These are phyloP conservation scores for Sebastiscus tertius DNA, from an alignment of 2,797 vertebrate genomes.

Conservation along the genomic window DNA sequence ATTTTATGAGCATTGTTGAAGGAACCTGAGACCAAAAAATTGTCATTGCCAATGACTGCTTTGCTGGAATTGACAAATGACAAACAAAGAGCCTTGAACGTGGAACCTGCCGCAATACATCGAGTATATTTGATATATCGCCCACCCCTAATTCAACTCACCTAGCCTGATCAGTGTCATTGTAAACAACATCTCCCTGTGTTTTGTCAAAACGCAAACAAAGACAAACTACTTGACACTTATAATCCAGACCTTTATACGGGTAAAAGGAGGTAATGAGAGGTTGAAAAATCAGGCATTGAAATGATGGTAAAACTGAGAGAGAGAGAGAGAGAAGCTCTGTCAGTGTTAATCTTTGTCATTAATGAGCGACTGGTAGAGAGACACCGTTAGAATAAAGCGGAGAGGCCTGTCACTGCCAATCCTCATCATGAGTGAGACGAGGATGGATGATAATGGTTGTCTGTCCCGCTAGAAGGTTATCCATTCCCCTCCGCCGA, in stretches of 20 bases:
- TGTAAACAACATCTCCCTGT: background rate
- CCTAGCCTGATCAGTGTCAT: background rate
- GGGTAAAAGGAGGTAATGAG: background rate
- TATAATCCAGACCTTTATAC: background rate
- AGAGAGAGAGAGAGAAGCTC: background rate
- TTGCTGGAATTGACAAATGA: no score
- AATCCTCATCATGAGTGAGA: slow-evolving; percentile 14
- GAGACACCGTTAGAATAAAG: background rate
- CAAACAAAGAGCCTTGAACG: no score
- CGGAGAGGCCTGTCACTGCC: slow-evolving; percentile 22
- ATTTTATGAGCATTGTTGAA: no score
- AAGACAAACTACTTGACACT: background rate
- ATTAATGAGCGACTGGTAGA: slow-evolving; percentile 12
- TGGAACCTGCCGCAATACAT: no score
- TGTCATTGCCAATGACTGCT: no score
- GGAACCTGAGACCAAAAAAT: no score
- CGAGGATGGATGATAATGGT: slow-evolving; percentile 19
- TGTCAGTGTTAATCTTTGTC: slow-evolving; percentile 16
- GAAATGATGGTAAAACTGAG: background rate
- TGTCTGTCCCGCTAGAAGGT: slow-evolving; percentile 12
- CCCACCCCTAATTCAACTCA: background rate
- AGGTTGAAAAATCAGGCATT: background rate
- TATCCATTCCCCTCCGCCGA: slow-evolving; percentile 6
- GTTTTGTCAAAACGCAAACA: background rate
- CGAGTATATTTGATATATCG: no score